A percentile compares a stretch with the other conserved stretches of the same genome.
Conservation (phyloP, 2,888 invertebrate genomes). For the Pinctada fucata region DNA sequence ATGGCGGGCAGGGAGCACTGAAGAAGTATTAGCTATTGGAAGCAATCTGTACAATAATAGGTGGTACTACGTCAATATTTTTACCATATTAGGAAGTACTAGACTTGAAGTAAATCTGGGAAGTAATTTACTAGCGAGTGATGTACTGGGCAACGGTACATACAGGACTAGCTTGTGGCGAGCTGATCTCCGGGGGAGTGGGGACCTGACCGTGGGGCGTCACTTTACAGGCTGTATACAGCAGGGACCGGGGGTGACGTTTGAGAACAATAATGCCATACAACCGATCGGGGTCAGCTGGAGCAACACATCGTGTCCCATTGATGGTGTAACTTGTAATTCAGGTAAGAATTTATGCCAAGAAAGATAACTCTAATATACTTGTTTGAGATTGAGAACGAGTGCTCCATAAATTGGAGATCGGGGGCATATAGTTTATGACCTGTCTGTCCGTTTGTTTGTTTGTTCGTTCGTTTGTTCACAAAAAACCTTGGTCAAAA, state of each 20-base stretch:
- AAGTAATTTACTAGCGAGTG: constrained; percentile 34
- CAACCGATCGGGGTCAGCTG: constrained; percentile 41
- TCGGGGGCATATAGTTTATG: background rate
- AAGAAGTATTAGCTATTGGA: constrained; percentile 34
- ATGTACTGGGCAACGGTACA: constrained; percentile 54
- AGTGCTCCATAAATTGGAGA: background rate
- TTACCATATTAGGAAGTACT: constrained; percentile 47
- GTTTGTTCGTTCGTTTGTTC: background rate
- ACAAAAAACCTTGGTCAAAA: background rate
- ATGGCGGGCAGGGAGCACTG: constrained; percentile 40
- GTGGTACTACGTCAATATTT: constrained; percentile 50
- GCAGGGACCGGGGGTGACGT: constrained; percentile 57
- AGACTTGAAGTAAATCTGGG: constrained; percentile 47
- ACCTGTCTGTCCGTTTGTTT: background rate
- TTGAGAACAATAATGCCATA: constrained; percentile 42
- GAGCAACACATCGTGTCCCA: constrained; percentile 48
- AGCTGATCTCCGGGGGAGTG: constrained; percentile 45
- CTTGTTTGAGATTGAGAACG: background rate
- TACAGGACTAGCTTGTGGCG: constrained; percentile 47
- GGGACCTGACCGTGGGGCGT: constrained; percentile 50
- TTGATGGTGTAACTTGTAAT: constrained; percentile 38
- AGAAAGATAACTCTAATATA: background rate
- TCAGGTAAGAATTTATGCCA: constrained; percentile 36
- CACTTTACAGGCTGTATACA: constrained; percentile 56
- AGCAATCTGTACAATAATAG: constrained; percentile 49